Evolutionary conservation across 2,888 invertebrate species (phyloP).

Genomic region (Protophormia terraenovae): DNA sequence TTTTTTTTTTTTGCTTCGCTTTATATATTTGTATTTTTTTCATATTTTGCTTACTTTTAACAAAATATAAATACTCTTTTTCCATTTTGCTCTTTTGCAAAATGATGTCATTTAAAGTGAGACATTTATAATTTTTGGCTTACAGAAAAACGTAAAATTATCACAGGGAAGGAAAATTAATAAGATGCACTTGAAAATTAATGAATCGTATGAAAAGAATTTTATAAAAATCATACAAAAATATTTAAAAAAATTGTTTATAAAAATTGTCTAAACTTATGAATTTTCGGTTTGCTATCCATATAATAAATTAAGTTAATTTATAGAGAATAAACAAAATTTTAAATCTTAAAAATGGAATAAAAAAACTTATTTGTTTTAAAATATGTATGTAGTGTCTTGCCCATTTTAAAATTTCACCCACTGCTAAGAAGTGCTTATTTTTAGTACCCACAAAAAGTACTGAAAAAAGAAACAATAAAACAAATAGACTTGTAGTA

Average conservation of each 20-base stretch:
- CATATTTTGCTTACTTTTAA: constrained; percentile 48
- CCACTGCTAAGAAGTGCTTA: constrained; percentile 49
- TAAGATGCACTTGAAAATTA: background rate
- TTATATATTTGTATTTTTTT: constrained; percentile 13
- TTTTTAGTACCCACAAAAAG: constrained; percentile 21
- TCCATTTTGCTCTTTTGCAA: constrained; percentile 55
- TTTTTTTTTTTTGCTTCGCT: background rate
- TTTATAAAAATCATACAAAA: no score
- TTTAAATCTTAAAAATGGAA: no score
- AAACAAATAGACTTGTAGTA: constrained; percentile 65
- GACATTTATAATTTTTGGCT: constrained; percentile 63
- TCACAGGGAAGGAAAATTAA: background rate
- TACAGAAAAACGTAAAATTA: background rate
- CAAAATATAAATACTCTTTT: constrained; percentile 13
- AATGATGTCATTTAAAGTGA: constrained; percentile 73
- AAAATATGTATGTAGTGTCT: no score
- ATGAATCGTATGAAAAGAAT: no score
- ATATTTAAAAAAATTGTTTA: no score
- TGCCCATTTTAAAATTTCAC: background rate
- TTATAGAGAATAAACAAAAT: no score
- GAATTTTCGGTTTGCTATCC: no score
- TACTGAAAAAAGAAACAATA: constrained; percentile 22
- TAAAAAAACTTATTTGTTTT: no score
- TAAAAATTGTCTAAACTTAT: no score
- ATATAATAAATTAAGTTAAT: no score